These are phyloP conservation scores for Listronotus bonariensis DNA, from an alignment of 1,140 invertebrate species.

Conservation along the genomic window DNA sequence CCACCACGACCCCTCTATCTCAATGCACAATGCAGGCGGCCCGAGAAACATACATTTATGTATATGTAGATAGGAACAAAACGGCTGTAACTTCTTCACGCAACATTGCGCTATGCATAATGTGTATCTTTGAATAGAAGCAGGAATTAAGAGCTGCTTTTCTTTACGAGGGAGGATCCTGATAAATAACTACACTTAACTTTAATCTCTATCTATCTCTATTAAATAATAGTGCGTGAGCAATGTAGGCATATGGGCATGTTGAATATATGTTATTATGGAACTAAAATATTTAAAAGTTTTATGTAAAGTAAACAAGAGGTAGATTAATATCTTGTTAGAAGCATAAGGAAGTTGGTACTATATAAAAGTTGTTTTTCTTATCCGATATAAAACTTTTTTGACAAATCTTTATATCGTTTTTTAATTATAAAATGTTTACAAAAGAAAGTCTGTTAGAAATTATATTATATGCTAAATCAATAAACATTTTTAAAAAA, in stretches of 20 bases:
- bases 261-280: slow-evolving; percentile 9
- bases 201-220: not conserved
- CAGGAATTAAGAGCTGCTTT: slow-evolving; percentile 20
- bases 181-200: slow-evolving; percentile 17
- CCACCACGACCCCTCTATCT: not conserved
- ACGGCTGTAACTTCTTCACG: slow-evolving; percentile 32
- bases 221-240: not conserved
- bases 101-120: slow-evolving; percentile 30
- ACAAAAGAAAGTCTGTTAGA: too few relatives aligned
- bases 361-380: too few relatives aligned
- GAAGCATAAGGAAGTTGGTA: too few relatives aligned
- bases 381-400: too few relatives aligned
- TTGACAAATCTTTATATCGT: too few relatives aligned
- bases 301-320: not conserved
- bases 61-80: slow-evolving; percentile 22
- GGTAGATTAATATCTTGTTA: slow-evolving; percentile 2
- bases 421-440: too few relatives aligned
- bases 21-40: too few relatives aligned
- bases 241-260: slow-evolving; percentile 18
- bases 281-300: slow-evolving; percentile 7
- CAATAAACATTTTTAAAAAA: too few relatives aligned
- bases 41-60: slow-evolving; percentile 20
- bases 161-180: slow-evolving; percentile 19
- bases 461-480: too few relatives aligned
- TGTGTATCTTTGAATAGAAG: slow-evolving; percentile 23